phyloP scores from a whole-genome alignment of 2,797 vertebrate genomes.

The Peromyscus nudipes region DNA sequence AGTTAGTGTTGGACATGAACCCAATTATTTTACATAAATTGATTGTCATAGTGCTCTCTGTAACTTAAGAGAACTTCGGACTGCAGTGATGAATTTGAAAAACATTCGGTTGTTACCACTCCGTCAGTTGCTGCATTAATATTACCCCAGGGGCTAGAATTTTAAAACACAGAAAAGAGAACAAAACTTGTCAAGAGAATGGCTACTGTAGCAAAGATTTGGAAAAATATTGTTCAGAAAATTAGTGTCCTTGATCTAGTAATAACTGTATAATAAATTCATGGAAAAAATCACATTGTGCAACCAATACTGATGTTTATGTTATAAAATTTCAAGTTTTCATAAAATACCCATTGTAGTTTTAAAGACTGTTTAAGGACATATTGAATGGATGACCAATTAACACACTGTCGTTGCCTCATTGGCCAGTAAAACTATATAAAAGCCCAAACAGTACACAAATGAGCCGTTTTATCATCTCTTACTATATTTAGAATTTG shows the following conservation, averaged over 20 bases:
- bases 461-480: conserved; percentile 40
- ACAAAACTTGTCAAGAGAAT: conserved; percentile 38
- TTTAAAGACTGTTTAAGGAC: neutral
- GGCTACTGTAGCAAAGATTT: neutral
- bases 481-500: conserved; percentile 60
- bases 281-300: neutral
- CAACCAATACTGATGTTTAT: neutral
- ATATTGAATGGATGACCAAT: neutral
- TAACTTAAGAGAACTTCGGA: neutral
- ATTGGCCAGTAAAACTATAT: conserved; percentile 29
- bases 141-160: neutral
- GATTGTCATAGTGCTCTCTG: neutral
- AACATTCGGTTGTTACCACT: neutral
- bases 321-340: conserved; percentile 8
- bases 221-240: neutral
- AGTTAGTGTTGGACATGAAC: neutral
- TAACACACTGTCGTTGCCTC: neutral
- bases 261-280: conserved; percentile 1
- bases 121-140: neutral
- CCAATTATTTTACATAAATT: conserved; percentile 24
- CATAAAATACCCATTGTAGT: neutral
- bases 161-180: conserved; percentile 45
- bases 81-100: neutral
- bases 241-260: neutral
- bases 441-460: conserved; percentile 16